phyloP scores from a whole-genome alignment of 2,797 vertebrate genomes.

The Poecilia picta region DNA sequence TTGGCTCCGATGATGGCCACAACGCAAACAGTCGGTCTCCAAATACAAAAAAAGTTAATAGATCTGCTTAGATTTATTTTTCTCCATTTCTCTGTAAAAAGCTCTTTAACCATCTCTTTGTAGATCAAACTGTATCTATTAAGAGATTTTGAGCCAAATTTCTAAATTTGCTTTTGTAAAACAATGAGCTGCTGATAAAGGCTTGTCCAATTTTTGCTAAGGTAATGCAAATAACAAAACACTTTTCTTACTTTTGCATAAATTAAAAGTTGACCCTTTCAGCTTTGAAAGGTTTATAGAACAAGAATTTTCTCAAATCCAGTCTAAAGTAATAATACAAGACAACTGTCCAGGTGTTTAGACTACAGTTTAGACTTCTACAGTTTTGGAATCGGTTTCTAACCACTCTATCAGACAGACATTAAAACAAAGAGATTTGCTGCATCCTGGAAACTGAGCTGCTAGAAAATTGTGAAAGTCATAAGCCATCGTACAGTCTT shows the following conservation, averaged over 20 bases:
- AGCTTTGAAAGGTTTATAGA: background rate
- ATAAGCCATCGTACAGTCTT: background rate
- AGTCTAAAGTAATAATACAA: background rate
- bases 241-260: background rate
- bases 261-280: background rate
- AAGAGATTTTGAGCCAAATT: background rate
- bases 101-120: background rate
- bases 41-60: background rate
- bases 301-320: background rate
- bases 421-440: background rate
- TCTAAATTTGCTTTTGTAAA: background rate
- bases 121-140: background rate
- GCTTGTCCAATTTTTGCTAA: background rate
- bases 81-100: background rate
- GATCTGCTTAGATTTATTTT: background rate
- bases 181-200: background rate
- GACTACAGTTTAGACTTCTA: too few relatives aligned
- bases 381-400: background rate
- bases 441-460: background rate
- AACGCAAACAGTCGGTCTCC: background rate
- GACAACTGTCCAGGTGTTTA: background rate
- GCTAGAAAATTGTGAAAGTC: background rate
- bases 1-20: background rate
- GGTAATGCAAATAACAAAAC: background rate
- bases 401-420: background rate